Evolutionary conservation across 2,113 vertebrate genomes (phyloP).

Genomic region (Neogale vison): DNA sequence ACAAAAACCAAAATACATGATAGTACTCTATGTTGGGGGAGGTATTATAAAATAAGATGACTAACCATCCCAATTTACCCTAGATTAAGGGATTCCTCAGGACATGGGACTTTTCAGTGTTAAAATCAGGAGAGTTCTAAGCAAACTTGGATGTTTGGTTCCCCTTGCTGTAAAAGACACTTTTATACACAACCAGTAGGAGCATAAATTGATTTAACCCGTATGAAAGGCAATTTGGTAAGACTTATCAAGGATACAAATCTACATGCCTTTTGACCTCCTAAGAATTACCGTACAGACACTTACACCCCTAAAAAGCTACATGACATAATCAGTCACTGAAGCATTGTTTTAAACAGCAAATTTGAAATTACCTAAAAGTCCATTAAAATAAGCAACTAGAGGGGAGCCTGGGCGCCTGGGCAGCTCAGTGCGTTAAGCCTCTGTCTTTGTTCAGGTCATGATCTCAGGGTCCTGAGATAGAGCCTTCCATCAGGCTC

Average conservation of each 20-base stretch:
- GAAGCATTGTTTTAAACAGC: background rate
- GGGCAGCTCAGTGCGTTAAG: too few relatives aligned
- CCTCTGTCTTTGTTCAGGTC: too few relatives aligned
- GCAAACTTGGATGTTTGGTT: background rate
- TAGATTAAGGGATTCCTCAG: background rate
- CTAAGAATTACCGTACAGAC: background rate
- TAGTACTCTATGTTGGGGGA: background rate
- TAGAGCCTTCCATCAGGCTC: too few relatives aligned
- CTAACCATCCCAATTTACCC: background rate
- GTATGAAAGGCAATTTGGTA: background rate
- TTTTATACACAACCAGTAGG: background rate
- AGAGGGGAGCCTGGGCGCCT: too few relatives aligned
- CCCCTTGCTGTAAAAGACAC: background rate
- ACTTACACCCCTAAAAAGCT: background rate
- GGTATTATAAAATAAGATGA: background rate
- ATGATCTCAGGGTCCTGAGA: too few relatives aligned
- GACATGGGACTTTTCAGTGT: background rate
- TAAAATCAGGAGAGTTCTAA: background rate
- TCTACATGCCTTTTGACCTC: background rate
- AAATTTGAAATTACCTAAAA: background rate
- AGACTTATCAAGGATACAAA: slow-evolving; percentile 18
- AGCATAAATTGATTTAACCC: background rate
- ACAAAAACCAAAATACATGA: background rate
- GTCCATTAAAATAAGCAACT: background rate
- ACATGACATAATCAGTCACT: background rate